Evolutionary conservation across 2,113 vertebrate species (phyloP).

Genomic region (Scomber japonicus): DNA sequence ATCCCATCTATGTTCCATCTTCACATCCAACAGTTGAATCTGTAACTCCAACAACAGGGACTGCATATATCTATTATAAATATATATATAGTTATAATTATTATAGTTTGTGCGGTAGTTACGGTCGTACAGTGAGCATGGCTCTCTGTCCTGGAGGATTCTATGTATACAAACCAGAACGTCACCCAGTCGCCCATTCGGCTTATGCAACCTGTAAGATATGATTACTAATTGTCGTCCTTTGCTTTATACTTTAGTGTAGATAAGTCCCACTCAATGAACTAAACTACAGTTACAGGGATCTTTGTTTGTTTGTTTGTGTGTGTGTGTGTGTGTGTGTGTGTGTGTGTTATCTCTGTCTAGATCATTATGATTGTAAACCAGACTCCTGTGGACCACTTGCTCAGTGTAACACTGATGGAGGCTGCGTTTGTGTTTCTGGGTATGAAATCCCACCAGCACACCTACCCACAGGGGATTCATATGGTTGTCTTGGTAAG

Average conservation of each 20-base stretch:
- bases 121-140: rapidly evolving
- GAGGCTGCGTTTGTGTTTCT: slow-evolving; percentile 57
- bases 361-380: slow-evolving; percentile 58
- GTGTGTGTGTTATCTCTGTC: not conserved
- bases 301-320: not conserved
- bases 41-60: rapidly evolving
- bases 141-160: slow-evolving; percentile 60
- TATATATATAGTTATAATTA: too few species aligned
- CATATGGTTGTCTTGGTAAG: slow-evolving; percentile 74
- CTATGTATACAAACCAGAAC: slow-evolving; percentile 50
- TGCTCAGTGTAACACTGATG: slow-evolving; percentile 7
- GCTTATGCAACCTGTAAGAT: slow-evolving; percentile 61
- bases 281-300: not conserved
- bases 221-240: not conserved
- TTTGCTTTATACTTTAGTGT: not conserved
- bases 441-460: slow-evolving; percentile 33
- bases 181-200: rapidly evolving
- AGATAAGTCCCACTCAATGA: not conserved
- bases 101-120: rapidly evolving
- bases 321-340: not conserved
- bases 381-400: slow-evolving; percentile 62
- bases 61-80: rapidly evolving
- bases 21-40: not conserved
- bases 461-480: not conserved
- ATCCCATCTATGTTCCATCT: rapidly evolving